Conservation (phyloP, 2,113 vertebrate genomes). For the Nicator chloris region DNA sequence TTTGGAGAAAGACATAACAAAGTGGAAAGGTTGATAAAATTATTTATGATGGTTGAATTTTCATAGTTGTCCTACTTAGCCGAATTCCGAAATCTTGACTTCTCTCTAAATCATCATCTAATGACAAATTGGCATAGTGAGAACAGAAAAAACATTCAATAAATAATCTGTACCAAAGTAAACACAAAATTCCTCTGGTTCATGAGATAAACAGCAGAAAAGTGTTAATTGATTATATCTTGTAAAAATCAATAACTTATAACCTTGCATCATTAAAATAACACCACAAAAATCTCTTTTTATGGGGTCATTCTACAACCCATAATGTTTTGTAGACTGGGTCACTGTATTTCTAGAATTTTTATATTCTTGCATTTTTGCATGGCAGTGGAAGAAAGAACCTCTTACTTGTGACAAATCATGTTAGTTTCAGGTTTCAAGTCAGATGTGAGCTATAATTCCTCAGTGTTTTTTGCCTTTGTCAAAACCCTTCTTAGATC, state of each 20-base stretch:
- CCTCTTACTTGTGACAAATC: not conserved
- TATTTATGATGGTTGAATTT: not conserved
- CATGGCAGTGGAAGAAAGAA: not conserved
- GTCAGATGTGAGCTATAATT: not conserved
- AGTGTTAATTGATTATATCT: not conserved
- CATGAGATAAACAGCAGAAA: not conserved
- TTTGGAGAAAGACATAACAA: not conserved
- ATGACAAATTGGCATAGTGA: not conserved
- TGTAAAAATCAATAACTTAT: conserved; percentile 11
- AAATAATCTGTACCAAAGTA: not conserved
- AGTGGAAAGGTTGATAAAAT: not conserved
- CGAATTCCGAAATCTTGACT: not conserved
- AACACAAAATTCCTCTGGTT: not conserved
- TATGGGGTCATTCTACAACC: not conserved
- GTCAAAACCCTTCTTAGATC: not conserved
- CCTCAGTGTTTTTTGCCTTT: not conserved
- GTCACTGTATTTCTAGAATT: not conserved
- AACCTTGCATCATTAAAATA: not conserved
- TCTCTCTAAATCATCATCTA: not conserved
- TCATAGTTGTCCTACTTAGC: not conserved
- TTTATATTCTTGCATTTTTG: not conserved
- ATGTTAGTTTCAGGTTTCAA: not conserved
- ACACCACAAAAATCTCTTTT: not conserved
- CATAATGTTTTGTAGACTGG: not conserved
- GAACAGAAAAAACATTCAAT: not conserved